Percentiles rank a stretch among this genome's conserved stretches.
Evolutionary conservation across 2,113 vertebrate species (phyloP).

Genomic region (Cichladusa arquata): DNA sequence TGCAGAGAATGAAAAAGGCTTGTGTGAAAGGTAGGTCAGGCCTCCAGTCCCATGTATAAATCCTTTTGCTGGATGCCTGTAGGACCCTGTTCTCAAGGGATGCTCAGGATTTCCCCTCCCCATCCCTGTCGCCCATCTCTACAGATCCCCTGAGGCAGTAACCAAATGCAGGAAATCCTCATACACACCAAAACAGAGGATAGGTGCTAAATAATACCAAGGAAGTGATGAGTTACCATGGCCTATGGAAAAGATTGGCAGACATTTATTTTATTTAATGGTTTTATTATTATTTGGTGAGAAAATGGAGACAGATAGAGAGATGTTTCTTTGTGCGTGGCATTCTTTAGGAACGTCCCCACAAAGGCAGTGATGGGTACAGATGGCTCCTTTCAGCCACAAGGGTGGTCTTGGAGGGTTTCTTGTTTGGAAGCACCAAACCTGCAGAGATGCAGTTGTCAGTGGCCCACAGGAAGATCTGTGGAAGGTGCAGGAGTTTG

Average conservation of each 20-base stretch:
- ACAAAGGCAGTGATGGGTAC: neutral
- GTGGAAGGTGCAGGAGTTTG: neutral
- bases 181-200: neutral
- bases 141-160: neutral
- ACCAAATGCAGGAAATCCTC: neutral
- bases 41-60: neutral
- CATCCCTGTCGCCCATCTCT: accelerated
- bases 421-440: neutral
- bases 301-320: neutral
- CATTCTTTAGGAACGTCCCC: neutral
- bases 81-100: neutral
- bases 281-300: neutral
- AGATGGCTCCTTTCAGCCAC: neutral
- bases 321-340: neutral
- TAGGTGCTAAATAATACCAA: neutral
- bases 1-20: neutral
- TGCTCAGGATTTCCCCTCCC: neutral
- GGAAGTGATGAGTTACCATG: neutral
- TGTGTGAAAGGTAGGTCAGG: neutral
- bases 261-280: neutral
- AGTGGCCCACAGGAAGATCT: neutral
- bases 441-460: neutral
- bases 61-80: neutral
- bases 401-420: neutral
- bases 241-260: neutral